Evolutionary conservation across 2,888 invertebrate genomes (phyloP).

Genomic region (Ptilodon capucinus): DNA sequence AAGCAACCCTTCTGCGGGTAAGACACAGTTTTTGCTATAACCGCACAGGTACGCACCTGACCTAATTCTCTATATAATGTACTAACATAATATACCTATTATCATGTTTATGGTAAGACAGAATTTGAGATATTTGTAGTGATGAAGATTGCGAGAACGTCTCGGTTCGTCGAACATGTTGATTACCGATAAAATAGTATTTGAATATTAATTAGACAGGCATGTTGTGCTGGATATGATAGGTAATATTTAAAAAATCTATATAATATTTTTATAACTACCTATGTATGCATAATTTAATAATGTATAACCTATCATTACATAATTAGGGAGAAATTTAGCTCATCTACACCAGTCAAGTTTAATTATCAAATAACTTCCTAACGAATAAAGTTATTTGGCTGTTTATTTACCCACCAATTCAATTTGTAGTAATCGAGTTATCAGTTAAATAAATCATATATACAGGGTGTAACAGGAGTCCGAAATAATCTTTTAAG

Average conservation of each 20-base stretch:
- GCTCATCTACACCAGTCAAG: too few species aligned
- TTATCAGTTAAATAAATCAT: too few species aligned
- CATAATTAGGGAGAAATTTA: too few species aligned
- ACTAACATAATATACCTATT: background rate
- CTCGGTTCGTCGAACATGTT: constrained; percentile 17
- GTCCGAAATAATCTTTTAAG: too few species aligned
- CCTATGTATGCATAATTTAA: too few species aligned
- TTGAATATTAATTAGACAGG: constrained; percentile 36
- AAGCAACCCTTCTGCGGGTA: background rate
- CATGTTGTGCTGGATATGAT: constrained; percentile 31
- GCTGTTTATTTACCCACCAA: too few species aligned
- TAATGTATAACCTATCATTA: too few species aligned
- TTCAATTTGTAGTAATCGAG: too few species aligned
- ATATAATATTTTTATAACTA: background rate
- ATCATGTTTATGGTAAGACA: background rate
- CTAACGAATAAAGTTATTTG: too few species aligned
- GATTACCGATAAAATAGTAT: constrained; percentile 33
- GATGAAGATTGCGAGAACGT: background rate
- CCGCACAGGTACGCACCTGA: background rate
- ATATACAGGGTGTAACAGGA: too few species aligned
- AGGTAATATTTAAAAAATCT: constrained; percentile 24
- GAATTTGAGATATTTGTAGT: background rate
- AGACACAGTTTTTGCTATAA: background rate
- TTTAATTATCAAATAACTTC: too few species aligned
- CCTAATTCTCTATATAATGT: background rate